phyloP scores from a whole-genome alignment of 2,888 invertebrate species.

The Yponomeuta plumbellus region DNA sequence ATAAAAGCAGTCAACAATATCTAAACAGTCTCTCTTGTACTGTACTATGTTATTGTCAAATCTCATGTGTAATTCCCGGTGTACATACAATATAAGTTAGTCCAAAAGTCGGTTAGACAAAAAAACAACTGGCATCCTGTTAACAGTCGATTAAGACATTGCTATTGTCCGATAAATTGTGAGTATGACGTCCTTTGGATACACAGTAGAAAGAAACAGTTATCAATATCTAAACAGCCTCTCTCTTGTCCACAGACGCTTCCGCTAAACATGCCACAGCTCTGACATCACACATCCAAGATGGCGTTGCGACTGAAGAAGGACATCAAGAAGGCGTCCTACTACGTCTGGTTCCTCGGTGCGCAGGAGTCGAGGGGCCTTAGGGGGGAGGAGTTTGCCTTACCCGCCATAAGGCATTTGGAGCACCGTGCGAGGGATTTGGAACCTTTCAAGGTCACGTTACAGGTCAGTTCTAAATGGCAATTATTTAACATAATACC shows the following conservation, averaged over 20 bases:
- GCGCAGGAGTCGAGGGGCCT: constrained; percentile 95
- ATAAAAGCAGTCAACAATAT: no score
- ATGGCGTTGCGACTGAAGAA: constrained; percentile 89
- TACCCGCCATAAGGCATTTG: constrained; percentile 89
- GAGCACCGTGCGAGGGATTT: constrained; percentile 90
- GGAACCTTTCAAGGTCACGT: constrained; percentile 92
- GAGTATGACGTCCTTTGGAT: no score
- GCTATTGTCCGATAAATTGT: no score
- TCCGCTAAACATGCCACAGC: constrained; percentile 55
- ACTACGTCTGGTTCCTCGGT: constrained; percentile 96
- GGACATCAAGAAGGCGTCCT: constrained; percentile 93
- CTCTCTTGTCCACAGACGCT: constrained; percentile 28
- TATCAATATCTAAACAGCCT: neutral
- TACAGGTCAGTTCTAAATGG: constrained; percentile 77
- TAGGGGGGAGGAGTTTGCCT: constrained; percentile 88
- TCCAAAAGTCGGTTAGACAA: no score
- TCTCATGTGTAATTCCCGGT: no score
- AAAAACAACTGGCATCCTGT: no score
- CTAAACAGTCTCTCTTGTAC: no score
- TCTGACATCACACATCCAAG: constrained; percentile 37
- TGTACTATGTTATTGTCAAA: no score
- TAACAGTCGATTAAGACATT: no score
- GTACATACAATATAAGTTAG: no score
- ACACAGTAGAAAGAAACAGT: no score
- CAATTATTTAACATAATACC: neutral